phyloP scores from a whole-genome alignment of 2,888 invertebrate species.

The Acanthopleura granulata region DNA sequence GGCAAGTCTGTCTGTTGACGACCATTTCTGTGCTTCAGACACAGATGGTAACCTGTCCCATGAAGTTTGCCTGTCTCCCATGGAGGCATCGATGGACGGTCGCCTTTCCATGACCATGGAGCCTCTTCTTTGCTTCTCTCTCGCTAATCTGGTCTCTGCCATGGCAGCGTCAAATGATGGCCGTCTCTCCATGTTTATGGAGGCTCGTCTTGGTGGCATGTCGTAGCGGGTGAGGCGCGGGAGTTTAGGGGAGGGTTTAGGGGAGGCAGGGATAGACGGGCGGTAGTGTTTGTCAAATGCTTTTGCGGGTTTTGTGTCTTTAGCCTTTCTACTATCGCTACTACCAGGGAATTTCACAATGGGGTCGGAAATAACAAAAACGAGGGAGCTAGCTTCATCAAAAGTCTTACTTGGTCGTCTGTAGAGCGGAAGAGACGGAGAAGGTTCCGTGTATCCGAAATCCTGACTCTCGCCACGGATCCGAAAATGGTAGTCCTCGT shows the following conservation, averaged over 20 bases:
- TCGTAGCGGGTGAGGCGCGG: neutral
- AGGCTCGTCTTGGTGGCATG: neutral
- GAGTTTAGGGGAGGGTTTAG: conserved; percentile 8
- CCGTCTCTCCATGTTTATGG: neutral
- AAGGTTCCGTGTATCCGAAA: conserved; percentile 95
- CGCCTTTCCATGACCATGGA: neutral
- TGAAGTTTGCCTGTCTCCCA: neutral
- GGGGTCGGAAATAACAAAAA: conserved; percentile 4
- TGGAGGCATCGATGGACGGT: neutral
- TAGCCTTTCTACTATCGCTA: neutral
- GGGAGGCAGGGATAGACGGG: neutral
- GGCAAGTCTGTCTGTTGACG: conserved; percentile 1
- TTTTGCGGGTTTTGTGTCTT: neutral
- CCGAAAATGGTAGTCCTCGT: conserved; percentile 93
- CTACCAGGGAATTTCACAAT: neutral
- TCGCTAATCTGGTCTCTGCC: neutral
- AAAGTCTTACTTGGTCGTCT: conserved; percentile 53
- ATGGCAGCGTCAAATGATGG: neutral
- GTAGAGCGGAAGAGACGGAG: conserved; percentile 80
- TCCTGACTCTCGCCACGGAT: conserved; percentile 91
- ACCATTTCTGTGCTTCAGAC: neutral
- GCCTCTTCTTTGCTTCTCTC: neutral
- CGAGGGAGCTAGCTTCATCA: neutral
- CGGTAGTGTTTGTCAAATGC: neutral
- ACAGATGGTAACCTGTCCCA: neutral